Evolutionary conservation across 37 sponge, comb jelly and placozoan genomes (phyloP).

Genomic region (Beroe ovata): DNA sequence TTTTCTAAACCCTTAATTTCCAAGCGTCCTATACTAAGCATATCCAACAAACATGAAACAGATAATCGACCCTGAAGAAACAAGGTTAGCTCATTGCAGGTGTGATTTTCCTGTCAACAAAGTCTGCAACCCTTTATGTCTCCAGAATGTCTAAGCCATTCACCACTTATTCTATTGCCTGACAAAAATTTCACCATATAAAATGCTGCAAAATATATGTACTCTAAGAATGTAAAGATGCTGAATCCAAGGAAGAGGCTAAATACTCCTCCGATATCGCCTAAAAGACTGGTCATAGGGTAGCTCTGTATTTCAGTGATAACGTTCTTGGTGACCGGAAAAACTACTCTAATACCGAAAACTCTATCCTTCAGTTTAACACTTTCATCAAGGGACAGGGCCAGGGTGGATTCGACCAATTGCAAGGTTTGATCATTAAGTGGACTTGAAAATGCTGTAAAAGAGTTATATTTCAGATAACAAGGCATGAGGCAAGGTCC

Average conservation of each 20-base stretch:
- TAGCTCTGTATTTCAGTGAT: not conserved
- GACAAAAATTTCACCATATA: not conserved
- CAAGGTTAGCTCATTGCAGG: no score
- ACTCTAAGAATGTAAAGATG: not conserved
- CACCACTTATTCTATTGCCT: not conserved
- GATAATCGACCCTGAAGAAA: no score
- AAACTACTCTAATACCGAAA: not conserved
- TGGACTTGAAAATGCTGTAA: not conserved
- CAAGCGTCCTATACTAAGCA: no score
- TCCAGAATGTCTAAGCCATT: not conserved
- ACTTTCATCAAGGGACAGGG: not conserved
- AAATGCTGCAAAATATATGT: not conserved
- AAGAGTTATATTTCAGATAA: not conserved
- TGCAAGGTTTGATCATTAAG: not conserved
- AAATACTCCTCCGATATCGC: not conserved
- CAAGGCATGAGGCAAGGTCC: not conserved
- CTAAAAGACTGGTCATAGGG: not conserved
- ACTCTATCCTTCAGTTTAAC: not conserved
- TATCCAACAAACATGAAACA: no score
- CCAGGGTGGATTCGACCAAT: not conserved
- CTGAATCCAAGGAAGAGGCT: conserved; percentile 3
- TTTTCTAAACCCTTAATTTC: no score
- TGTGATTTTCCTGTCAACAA: no score
- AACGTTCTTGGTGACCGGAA: not conserved
- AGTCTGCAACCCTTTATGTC: no score